Conservation (phyloP, 2,797 vertebrate species). For the Gymnoscopelus microlampas region DNA sequence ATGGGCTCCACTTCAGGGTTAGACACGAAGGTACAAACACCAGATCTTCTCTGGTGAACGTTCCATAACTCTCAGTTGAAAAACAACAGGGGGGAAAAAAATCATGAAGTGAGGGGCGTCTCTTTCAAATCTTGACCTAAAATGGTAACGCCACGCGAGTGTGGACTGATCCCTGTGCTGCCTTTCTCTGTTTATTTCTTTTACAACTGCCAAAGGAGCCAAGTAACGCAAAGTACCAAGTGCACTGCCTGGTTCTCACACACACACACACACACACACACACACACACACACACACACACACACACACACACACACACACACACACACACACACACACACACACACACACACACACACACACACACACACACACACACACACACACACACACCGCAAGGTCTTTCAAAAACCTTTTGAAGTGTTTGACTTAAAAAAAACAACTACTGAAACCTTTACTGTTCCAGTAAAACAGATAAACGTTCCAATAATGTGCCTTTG, state of each 20-base stretch:
- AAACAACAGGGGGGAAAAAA: conserved; percentile 33
- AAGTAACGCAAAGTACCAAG: conserved; percentile 38
- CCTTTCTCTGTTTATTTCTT: conserved; percentile 68
- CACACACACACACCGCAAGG: conserved; percentile 8
- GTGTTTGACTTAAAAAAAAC: conserved; percentile 23
- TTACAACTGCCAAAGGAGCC: conserved; percentile 57
- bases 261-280: neutral
- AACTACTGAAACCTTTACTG: conserved; percentile 8
- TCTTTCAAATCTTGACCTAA: conserved; percentile 72
- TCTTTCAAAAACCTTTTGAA: conserved; percentile 14
- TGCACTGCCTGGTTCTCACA: conserved; percentile 15
- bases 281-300: conserved; percentile 32
- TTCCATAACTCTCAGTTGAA: conserved; percentile 39
- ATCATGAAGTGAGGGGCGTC: conserved; percentile 51
- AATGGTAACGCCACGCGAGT: conserved; percentile 72
- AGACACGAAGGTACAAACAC: conserved; percentile 41
- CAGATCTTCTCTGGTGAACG: conserved; percentile 10
- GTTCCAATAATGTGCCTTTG: conserved; percentile 9
- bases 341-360: too few relatives aligned
- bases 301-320: conserved; percentile 22
- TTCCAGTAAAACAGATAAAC: conserved; percentile 35
- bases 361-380: too few relatives aligned
- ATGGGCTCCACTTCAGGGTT: conserved; percentile 24
- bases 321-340: conserved; percentile 31
- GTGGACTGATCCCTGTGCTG: conserved; percentile 47